Evolutionary conservation across 2,888 invertebrate genomes (phyloP).

Genomic region (Phaonia tiefii): DNA sequence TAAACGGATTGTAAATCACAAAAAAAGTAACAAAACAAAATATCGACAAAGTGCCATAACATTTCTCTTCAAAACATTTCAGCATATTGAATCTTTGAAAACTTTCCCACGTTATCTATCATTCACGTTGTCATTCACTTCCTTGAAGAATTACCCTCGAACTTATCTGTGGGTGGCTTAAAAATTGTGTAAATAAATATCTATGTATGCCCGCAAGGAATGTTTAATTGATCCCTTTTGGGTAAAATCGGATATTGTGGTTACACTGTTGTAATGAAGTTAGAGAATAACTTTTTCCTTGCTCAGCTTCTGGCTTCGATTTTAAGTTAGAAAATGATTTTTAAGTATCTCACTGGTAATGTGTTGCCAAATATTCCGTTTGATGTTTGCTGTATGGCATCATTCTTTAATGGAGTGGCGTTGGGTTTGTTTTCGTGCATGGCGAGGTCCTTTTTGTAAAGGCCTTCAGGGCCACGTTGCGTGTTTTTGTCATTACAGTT

Average conservation of each 20-base stretch:
- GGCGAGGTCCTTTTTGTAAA: conserved; percentile 25
- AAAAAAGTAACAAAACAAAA: no score
- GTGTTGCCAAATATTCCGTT: conserved; percentile 49
- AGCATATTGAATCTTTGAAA: background rate
- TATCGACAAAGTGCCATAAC: no score
- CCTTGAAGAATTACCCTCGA: background rate
- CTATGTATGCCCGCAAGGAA: conserved; percentile 16
- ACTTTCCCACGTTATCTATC: no score
- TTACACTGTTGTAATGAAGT: conserved; percentile 63
- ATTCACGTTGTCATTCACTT: no score
- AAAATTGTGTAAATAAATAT: background rate
- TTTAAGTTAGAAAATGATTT: conserved; percentile 33
- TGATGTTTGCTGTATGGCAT: conserved; percentile 31
- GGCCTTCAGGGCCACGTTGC: conserved; percentile 9
- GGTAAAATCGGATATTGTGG: conserved; percentile 64
- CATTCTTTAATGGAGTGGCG: background rate
- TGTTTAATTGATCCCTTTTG: conserved; percentile 14
- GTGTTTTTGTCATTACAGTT: conserved; percentile 8
- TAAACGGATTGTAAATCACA: no score
- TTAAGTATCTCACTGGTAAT: conserved; percentile 47
- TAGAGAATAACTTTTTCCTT: conserved; percentile 44
- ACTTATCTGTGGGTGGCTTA: background rate
- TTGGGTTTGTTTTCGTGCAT: no score
- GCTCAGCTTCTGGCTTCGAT: conserved; percentile 4
- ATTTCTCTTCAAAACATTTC: no score